Evolutionary conservation across 2,797 vertebrate species (phyloP).

Genomic region (Borostomias antarcticus): DNA sequence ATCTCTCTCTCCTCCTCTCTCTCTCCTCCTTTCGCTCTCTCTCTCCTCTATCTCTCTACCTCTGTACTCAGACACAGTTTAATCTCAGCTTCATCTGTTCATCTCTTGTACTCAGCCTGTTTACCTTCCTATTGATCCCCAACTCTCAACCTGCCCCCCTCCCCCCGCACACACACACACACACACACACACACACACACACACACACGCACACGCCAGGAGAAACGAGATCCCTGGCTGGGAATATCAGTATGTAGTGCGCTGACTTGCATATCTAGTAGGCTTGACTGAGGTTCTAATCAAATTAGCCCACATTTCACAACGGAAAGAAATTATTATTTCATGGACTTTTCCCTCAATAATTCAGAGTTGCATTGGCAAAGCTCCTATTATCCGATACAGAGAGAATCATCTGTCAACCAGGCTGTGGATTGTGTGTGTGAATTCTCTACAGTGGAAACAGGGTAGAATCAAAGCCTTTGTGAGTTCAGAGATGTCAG

Average conservation of each 20-base stretch:
- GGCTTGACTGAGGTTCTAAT: constrained; percentile 1
- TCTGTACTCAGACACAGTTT: too few relatives aligned
- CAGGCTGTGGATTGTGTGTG: constrained; percentile 10
- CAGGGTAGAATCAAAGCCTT: constrained; percentile 1
- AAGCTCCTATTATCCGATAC: constrained; percentile 8
- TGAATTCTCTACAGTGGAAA: not conserved
- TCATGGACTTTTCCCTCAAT: constrained; percentile 30
- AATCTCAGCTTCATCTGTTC: not conserved
- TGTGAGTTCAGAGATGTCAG: not conserved
- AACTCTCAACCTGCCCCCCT: not conserved
- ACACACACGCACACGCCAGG: constrained; percentile 2
- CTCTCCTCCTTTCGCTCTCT: constrained; percentile 44
- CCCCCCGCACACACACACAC: not conserved
- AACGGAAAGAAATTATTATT: constrained; percentile 30
- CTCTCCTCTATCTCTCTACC: not conserved
- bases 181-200: not conserved
- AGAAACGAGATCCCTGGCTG: not conserved
- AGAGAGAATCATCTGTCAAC: constrained; percentile 8
- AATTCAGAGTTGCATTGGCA: constrained; percentile 28
- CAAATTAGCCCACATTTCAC: constrained; percentile 20
- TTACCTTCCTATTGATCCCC: not conserved
- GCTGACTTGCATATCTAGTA: not conserved
- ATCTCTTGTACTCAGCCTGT: not conserved
- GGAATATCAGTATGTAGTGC: not conserved
- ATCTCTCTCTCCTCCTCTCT: constrained; percentile 50